These are phyloP conservation scores for Champsocephalus gunnari DNA, from an alignment of 2,797 vertebrate genomes.

Conservation along the genomic window DNA sequence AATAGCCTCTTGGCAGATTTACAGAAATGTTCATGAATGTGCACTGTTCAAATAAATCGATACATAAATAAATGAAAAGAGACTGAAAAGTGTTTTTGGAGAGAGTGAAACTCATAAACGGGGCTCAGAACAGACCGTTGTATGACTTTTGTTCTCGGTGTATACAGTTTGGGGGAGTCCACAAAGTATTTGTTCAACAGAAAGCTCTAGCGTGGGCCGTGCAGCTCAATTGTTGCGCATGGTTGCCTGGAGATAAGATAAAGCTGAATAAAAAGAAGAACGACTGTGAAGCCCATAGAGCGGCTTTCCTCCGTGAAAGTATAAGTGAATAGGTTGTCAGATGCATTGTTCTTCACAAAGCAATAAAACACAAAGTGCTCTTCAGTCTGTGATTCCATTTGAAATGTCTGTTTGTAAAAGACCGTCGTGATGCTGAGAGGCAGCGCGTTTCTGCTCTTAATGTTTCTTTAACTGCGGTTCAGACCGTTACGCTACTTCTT, in stretches of 20 bases:
- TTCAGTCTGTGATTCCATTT: slow-evolving; percentile 31
- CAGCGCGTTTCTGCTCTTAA: not conserved
- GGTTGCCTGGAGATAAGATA: slow-evolving; percentile 59
- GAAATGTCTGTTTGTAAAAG: slow-evolving; percentile 11
- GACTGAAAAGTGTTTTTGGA: not conserved
- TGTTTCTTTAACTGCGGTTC: too few species aligned
- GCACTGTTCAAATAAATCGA: too few species aligned
- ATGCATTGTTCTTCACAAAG: slow-evolving; percentile 54
- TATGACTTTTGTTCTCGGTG: slow-evolving; percentile 19
- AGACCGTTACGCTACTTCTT: not conserved
- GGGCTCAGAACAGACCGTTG: slow-evolving; percentile 8
- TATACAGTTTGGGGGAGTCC: slow-evolving; percentile 23
- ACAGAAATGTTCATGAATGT: too few species aligned
- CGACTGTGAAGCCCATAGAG: slow-evolving; percentile 25
- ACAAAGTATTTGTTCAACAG: slow-evolving; percentile 10
- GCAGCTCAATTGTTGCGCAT: slow-evolving; percentile 19
- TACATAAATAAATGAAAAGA: not conserved
- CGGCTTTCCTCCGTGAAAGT: slow-evolving; percentile 33
- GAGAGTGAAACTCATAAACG: slow-evolving; percentile 18
- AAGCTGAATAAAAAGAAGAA: slow-evolving; percentile 14
- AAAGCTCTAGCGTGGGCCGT: slow-evolving; percentile 9
- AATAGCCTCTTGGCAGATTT: too few species aligned
- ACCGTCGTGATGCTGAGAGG: slow-evolving; percentile 5
- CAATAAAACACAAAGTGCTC: slow-evolving; percentile 38
- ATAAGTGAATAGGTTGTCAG: slow-evolving; percentile 52